Evolutionary conservation across 2,797 vertebrate species (phyloP).

Genomic region (Agapornis canus): DNA sequence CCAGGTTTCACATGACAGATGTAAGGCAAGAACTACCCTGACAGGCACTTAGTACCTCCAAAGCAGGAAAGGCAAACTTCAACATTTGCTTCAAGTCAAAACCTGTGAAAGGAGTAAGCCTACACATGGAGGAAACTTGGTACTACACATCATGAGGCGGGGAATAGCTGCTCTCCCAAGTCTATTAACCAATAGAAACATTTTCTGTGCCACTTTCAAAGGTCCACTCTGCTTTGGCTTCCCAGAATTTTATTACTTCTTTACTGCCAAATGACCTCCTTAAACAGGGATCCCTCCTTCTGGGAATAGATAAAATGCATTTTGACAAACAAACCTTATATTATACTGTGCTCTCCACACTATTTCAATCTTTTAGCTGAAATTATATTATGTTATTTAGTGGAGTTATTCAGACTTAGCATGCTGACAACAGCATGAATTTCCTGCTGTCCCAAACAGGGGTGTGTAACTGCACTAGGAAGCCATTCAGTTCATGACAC

Average conservation of each 20-base stretch:
- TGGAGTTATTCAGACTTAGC: not conserved
- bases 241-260: not conserved
- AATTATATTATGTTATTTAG: not conserved
- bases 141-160: fast-evolving
- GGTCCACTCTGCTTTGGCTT: not conserved
- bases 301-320: not conserved
- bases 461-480: slow-evolving; percentile 34
- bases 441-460: not conserved
- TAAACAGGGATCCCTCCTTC: not conserved
- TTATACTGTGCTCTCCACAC: not conserved
- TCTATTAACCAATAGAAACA: not conserved
- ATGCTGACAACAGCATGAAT: not conserved
- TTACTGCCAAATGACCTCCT: not conserved
- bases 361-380: not conserved
- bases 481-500: slow-evolving; percentile 40
- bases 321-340: not conserved
- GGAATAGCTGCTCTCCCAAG: not conserved
- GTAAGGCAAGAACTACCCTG: not conserved
- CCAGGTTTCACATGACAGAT: not conserved
- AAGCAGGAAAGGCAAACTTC: not conserved
- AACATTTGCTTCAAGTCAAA: not conserved
- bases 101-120: fast-evolving
- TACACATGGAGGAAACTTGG: not conserved
- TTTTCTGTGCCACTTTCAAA: not conserved
- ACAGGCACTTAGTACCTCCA: not conserved